phyloP scores from a whole-genome alignment of 2,113 vertebrate species.

The Cryptoleucopteryx plumbea region DNA sequence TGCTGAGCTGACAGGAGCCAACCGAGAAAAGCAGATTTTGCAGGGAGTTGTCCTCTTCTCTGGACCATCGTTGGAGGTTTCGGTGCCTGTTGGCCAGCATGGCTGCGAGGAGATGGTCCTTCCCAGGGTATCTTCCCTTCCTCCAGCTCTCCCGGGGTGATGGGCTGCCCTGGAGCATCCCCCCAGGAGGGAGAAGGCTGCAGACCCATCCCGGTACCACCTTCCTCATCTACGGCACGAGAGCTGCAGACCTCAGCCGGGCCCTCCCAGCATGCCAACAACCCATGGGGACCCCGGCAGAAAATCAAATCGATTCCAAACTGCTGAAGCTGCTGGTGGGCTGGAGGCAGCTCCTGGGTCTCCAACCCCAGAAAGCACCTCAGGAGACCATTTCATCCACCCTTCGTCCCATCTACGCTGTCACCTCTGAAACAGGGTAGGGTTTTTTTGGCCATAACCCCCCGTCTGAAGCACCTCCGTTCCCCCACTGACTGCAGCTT shows the following conservation, averaged over 20 bases:
- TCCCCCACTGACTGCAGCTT: background rate
- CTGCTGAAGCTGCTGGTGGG: background rate
- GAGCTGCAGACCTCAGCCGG: background rate
- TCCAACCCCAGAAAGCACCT: background rate
- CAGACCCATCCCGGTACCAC: background rate
- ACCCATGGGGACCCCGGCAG: accelerated
- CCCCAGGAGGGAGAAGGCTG: background rate
- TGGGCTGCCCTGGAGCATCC: background rate
- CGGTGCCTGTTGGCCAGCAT: background rate
- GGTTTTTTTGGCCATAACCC: background rate
- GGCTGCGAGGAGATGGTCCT: background rate
- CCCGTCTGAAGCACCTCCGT: background rate
- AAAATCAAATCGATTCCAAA: background rate
- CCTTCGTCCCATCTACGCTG: accelerated
- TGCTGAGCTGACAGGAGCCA: background rate
- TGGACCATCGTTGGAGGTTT: background rate
- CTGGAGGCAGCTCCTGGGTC: background rate
- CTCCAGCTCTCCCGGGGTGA: background rate
- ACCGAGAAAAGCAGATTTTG: background rate
- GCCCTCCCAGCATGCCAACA: background rate
- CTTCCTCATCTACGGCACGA: accelerated
- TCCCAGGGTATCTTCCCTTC: background rate
- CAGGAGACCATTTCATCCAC: background rate
- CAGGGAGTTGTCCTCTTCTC: background rate
- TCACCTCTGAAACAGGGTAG: background rate